phyloP scores from a whole-genome alignment of 2,888 invertebrate genomes.

The Lepidochrysops patricia region DNA sequence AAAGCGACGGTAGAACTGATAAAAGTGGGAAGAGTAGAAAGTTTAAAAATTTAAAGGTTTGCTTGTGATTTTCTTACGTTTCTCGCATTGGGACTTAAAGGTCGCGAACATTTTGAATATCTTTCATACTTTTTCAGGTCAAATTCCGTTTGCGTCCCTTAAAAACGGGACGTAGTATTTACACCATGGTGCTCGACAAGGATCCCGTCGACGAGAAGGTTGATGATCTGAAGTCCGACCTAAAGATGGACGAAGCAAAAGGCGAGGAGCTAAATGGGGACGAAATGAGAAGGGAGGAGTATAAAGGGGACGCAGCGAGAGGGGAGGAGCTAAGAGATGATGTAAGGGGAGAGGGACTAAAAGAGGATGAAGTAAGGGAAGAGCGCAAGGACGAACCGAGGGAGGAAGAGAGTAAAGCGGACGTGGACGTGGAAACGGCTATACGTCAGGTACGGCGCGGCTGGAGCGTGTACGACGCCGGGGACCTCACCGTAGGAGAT shows the following conservation, averaged over 20 bases:
- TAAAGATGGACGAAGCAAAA: conserved; percentile 30
- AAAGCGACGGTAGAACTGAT: conserved; percentile 55
- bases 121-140: conserved; percentile 34
- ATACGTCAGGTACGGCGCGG: conserved; percentile 75
- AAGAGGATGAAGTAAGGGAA: conserved; percentile 18
- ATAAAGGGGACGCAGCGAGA: conserved; percentile 4
- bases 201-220: conserved; percentile 32
- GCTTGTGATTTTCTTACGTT: background rate
- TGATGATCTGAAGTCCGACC: conserved; percentile 25
- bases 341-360: conserved; percentile 22
- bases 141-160: conserved; percentile 61
- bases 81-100: too few species aligned
- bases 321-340: conserved; percentile 31
- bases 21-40: conserved; percentile 42
- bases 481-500: conserved; percentile 90
- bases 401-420: conserved; percentile 27
- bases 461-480: conserved; percentile 85
- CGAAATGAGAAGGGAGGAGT: conserved; percentile 17
- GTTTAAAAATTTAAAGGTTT: conserved; percentile 58
- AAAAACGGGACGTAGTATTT: conserved; percentile 56
- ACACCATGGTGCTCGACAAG: conserved; percentile 48
- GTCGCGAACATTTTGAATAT: background rate
- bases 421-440: conserved; percentile 52
- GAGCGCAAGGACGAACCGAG: conserved; percentile 30
- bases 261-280: conserved; percentile 31